phyloP scores from a whole-genome alignment of 2,888 invertebrate species.

The Dorcus parallelipipedus region DNA sequence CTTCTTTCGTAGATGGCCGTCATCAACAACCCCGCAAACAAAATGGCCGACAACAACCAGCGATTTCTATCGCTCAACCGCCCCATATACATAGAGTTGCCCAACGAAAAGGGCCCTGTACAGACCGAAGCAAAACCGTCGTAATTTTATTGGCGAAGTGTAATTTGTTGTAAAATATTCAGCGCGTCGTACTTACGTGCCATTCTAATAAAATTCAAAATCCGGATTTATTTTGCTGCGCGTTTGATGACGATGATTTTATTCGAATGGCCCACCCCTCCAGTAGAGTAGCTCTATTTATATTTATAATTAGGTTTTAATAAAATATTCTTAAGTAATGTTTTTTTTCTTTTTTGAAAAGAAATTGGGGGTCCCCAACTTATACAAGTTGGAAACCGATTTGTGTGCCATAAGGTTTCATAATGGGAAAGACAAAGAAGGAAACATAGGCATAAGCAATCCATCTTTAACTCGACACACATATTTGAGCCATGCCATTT shows the following conservation, averaged over 20 bases:
- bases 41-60: constrained; percentile 49
- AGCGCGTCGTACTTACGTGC: not conserved
- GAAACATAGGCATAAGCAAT: too few relatives aligned
- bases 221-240: not conserved
- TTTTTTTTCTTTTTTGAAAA: too few relatives aligned
- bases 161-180: not conserved
- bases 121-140: constrained; percentile 4
- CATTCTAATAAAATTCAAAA: constrained; percentile 1
- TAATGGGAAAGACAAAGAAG: too few relatives aligned
- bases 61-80: constrained; percentile 62
- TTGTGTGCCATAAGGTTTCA: too few relatives aligned
- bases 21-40: constrained; percentile 53
- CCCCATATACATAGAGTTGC: constrained; percentile 67
- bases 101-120: constrained; percentile 52
- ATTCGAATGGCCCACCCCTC: constrained; percentile 8
- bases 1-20: constrained; percentile 43
- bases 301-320: constrained; percentile 12
- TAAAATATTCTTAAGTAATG: not conserved
- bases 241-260: not conserved
- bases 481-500: too few relatives aligned
- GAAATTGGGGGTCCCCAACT: too few relatives aligned
- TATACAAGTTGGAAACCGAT: too few relatives aligned
- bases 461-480: too few relatives aligned
- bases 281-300: constrained; percentile 10
- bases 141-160: not conserved